Evolutionary conservation across 2,113 vertebrate species (phyloP).

Genomic region (Tinamus guttatus): DNA sequence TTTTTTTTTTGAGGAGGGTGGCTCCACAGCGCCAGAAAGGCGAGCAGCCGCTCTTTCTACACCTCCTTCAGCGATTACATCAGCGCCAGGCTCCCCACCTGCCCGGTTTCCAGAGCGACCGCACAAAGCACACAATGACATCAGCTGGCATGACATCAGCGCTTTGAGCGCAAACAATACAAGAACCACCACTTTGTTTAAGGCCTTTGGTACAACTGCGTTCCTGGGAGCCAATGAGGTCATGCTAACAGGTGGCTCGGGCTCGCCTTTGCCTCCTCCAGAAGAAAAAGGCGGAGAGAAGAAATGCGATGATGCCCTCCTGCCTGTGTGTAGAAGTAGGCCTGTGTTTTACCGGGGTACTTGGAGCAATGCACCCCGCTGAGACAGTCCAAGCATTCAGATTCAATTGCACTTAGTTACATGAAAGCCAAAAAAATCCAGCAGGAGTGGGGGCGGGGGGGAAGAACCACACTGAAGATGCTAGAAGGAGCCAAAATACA

Average conservation of each 20-base stretch:
- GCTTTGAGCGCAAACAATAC: constrained; percentile 85
- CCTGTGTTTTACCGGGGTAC: neutral
- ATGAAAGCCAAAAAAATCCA: neutral
- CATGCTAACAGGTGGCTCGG: constrained; percentile 87
- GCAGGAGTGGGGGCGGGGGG: neutral
- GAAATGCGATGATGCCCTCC: neutral
- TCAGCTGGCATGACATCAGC: constrained; percentile 87
- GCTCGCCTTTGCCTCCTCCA: constrained; percentile 66
- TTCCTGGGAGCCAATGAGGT: constrained; percentile 80
- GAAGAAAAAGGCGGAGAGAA: neutral
- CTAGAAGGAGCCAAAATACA: constrained; percentile 8
- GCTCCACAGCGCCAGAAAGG: neutral
- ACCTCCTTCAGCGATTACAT: constrained; percentile 74
- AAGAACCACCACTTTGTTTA: constrained; percentile 81
- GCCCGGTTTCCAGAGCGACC: constrained; percentile 79
- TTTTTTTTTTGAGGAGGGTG: neutral
- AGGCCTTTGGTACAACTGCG: constrained; percentile 73
- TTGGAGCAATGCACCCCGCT: neutral
- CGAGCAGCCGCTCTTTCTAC: constrained; percentile 50
- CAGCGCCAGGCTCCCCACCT: constrained; percentile 84
- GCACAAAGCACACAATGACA: constrained; percentile 85
- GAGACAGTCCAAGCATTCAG: neutral
- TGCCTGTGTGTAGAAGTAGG: neutral
- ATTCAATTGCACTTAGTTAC: neutral
- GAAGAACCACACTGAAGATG: neutral